Conservation (phyloP, 1,140 invertebrate genomes). For the Bathynomus jamesi region DNA sequence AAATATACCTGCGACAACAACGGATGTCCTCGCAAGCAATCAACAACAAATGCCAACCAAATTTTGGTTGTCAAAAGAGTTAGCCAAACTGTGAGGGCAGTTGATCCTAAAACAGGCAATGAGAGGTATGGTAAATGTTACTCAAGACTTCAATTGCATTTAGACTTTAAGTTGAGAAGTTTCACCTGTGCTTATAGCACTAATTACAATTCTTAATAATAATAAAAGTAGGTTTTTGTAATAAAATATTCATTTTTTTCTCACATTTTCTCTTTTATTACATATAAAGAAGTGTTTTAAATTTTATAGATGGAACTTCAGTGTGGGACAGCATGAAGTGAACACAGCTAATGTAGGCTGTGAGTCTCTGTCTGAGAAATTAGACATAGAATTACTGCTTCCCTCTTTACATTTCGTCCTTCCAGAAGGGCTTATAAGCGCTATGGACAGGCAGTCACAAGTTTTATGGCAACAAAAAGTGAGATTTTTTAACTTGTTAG, state of each 20-base stretch:
- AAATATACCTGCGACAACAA: constrained; percentile 66
- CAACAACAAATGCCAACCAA: constrained; percentile 8
- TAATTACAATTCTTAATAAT: too few relatives aligned
- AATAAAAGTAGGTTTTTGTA: too few relatives aligned
- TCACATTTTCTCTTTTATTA: too few relatives aligned
- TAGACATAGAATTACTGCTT: not conserved
- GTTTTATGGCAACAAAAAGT: constrained; percentile 26
- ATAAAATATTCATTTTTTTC: too few relatives aligned
- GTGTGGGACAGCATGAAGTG: constrained; percentile 78
- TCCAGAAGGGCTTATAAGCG: constrained; percentile 19
- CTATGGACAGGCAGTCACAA: constrained; percentile 6
- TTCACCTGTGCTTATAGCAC: too few relatives aligned
- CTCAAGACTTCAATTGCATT: constrained; percentile 11
- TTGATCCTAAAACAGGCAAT: constrained; percentile 67
- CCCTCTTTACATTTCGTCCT: constrained; percentile 15
- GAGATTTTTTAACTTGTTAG: not conserved
- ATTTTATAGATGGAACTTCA: constrained; percentile 72
- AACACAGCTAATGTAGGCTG: constrained; percentile 47
- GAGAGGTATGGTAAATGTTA: constrained; percentile 57
- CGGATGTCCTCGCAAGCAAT: constrained; percentile 50
- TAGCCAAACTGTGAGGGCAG: constrained; percentile 75
- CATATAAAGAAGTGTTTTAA: too few relatives aligned
- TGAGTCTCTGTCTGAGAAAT: not conserved
- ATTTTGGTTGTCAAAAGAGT: constrained; percentile 68
- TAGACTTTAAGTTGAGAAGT: constrained; percentile 22